Conservation (phyloP, 92 coral and sea anemone species). For the Porites divaricata region DNA sequence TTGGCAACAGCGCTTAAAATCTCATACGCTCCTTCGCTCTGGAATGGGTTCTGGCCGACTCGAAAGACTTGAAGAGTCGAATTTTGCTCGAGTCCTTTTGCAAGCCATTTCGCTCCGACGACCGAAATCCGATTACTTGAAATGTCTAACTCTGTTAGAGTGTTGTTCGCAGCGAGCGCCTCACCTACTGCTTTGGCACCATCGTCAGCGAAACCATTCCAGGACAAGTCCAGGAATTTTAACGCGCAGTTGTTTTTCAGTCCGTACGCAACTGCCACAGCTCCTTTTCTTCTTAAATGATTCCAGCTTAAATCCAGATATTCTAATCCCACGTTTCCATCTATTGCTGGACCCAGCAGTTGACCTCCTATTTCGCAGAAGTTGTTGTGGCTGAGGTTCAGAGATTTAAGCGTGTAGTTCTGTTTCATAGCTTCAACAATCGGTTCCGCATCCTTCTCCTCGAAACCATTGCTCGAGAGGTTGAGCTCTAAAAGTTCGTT, state of each 20-base stretch:
- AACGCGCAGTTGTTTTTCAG: slow-evolving; percentile 81
- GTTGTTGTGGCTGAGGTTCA: slow-evolving; percentile 85
- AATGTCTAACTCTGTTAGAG: slow-evolving; percentile 82
- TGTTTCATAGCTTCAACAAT: slow-evolving; percentile 93
- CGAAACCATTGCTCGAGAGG: slow-evolving; percentile 75
- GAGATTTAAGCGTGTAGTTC: slow-evolving; percentile 86
- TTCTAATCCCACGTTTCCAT: slow-evolving; percentile 90
- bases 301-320: slow-evolving; percentile 91
- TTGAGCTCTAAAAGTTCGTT: slow-evolving; percentile 88
- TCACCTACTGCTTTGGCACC: slow-evolving; percentile 89
- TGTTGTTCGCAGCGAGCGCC: slow-evolving; percentile 72
- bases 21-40: slow-evolving; percentile 76
- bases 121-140: slow-evolving; percentile 83
- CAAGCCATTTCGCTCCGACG: slow-evolving; percentile 73
- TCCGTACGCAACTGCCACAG: slow-evolving; percentile 80
- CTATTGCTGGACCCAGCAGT: slow-evolving; percentile 93
- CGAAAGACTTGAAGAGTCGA: slow-evolving; percentile 73
- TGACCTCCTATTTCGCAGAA: slow-evolving; percentile 88
- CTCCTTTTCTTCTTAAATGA: slow-evolving; percentile 91
- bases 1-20: slow-evolving; percentile 70
- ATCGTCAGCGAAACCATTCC: slow-evolving; percentile 96
- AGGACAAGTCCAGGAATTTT: slow-evolving; percentile 86
- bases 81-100: slow-evolving; percentile 77
- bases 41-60: slow-evolving; percentile 84
- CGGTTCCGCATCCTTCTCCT: slow-evolving; percentile 90